Base-by-base conservation (phyloP, 2,888 invertebrate species). In the Pedicia rivosa region DNA sequence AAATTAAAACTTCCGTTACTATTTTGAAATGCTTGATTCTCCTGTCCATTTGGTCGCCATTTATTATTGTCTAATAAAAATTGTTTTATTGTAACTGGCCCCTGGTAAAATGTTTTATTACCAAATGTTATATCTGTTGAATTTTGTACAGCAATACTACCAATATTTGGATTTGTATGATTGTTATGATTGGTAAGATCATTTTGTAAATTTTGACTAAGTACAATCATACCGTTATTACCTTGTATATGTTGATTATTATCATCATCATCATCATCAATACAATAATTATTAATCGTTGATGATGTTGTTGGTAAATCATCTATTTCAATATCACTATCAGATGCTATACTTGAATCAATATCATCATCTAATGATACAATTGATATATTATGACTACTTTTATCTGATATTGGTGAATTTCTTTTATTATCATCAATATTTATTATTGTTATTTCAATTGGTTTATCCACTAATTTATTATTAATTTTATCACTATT, bases 61-160 rank as follows among this genome's bases (percentile, higher is more conserved):
- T 40, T 44, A 40, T 42, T 40, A 38, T 47, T 49, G 15, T 59
- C 57, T 43, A 76, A 71, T 38, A 79, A 64, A 44, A 79, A 67
- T 53, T 80, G 79, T 51, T 78, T 79, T 46, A 82, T 80, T 22
- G 74, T 77, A 12, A 82, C 79, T 31, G 80, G 80, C 5, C 81
- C 81, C 51, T 80, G 74, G 50, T 79, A 80, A 49, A 74, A 74
- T 5, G 78, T 78, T 48, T 76, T 79, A 48, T 78, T 77, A 1
- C 82, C 83, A 46, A 83, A 72, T 44, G 78, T 78, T 3, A 82
- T 72, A 53, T 80, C 75, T 17, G 69, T 69, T 0, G 80, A 79
- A 48, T 78, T 72, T 20, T 65, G 66, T 2, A 82, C 69, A 15
- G 69, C 67, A 17, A 81, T 68, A 49, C 68, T 72, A 34, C 73